Evolutionary conservation across 2,113 vertebrate genomes (phyloP), one percentile per base, ranked within the genome.

Genomic region (Holacanthus passer): DNA sequence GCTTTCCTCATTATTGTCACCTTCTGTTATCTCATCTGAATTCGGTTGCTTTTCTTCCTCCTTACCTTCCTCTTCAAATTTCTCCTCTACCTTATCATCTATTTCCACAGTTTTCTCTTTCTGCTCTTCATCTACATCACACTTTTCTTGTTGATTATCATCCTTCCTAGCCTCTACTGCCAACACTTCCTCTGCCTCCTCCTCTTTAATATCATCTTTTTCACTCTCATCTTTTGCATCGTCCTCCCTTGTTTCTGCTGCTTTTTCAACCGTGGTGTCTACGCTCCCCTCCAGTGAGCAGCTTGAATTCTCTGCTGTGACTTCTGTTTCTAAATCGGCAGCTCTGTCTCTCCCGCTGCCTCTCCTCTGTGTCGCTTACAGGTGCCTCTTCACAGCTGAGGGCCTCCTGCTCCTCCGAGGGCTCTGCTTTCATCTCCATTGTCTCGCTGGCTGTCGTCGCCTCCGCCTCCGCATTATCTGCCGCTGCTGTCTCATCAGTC

Each of bases 341-440:
- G 66, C 62, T 31, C 19, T 14, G 60, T 64, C 81, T 58, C 87
- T 73, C 37, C 75, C 63, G 55, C 29, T 68, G 79, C 63, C 17
- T 67, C 65, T 81, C 1, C 37, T 90, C 76, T 58, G 75, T 74
- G n/a, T 76, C 70, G 14, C 0, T 45, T 56, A 7, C 60, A 89
- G 87, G 77, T 66, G 65, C 5, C 24, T 82, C 83, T 81, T 87
- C 88, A 88, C 62, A 79, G 80, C 67, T 56, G 52, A 89, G 73
- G 79, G 81, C 75, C 83, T 87, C 88, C 82, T 0, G 83, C 63
- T 83, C 87, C 83, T 86, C 87, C 39, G 84, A 81, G 79, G 87
- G 62, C 70, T 88, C 83, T 47, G 78, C 80, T 85, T 88, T 89
- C 35, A 88, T 87, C 67, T 86, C 82, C 67, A 53, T 48, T 58